Conservation (phyloP, 37 sponge, comb jelly and placozoan genomes). For the Oopsacas minuta region DNA sequence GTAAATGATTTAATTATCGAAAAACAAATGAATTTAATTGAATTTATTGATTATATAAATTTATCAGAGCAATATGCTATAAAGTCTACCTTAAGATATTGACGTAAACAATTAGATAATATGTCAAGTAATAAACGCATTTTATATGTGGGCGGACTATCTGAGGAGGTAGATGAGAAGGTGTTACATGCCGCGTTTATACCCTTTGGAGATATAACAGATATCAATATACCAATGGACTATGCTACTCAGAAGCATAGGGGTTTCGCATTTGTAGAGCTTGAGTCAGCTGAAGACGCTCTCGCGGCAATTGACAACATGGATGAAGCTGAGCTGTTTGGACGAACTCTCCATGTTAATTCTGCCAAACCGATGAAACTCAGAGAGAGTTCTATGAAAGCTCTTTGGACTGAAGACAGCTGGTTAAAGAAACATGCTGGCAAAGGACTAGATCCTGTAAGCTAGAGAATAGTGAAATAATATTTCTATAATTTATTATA, state of each 20-base stretch:
- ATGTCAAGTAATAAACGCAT: slow-evolving; percentile 59
- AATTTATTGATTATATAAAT: no score
- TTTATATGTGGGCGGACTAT: slow-evolving; percentile 81
- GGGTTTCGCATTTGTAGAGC: slow-evolving; percentile 95
- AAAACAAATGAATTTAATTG: no score
- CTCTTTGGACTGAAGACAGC: slow-evolving; percentile 89
- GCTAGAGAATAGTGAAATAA: neutral
- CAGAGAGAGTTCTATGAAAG: slow-evolving; percentile 65
- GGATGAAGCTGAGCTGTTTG: slow-evolving; percentile 92
- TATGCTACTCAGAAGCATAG: slow-evolving; percentile 82
- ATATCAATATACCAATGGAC: slow-evolving; percentile 88
- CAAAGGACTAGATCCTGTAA: slow-evolving; percentile 31
- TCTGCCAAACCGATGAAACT: slow-evolving; percentile 84
- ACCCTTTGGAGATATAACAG: slow-evolving; percentile 91
- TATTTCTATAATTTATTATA: neutral
- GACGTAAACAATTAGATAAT: neutral
- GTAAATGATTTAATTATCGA: no score
- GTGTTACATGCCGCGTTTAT: slow-evolving; percentile 91
- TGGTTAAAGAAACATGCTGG: slow-evolving; percentile 87
- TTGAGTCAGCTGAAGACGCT: slow-evolving; percentile 84
- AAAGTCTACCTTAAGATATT: neutral
- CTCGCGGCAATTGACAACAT: slow-evolving; percentile 99
- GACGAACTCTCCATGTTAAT: slow-evolving; percentile 77
- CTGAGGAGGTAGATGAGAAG: slow-evolving; percentile 95
- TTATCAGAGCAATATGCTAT: no score